Conservation (phyloP, 30 jellyfish, hydroid and myxozoan species). For the Cassiopea xamachana region DNA sequence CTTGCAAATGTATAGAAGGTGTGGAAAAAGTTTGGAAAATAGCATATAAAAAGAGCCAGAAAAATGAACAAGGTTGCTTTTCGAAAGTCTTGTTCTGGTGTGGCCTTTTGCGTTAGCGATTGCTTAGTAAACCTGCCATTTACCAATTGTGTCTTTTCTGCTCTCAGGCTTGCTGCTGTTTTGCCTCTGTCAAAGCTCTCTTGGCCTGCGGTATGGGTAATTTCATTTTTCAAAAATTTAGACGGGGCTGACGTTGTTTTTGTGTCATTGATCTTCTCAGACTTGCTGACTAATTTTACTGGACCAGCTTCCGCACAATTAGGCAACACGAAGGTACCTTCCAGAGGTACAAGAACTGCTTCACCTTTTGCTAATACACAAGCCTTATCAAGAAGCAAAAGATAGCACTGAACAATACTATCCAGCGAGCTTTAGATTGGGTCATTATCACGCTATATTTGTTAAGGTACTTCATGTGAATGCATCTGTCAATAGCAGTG, state of each 20-base stretch:
- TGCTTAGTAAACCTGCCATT: not conserved
- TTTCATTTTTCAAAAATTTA: too few relatives aligned
- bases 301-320: too few relatives aligned
- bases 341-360: too few relatives aligned
- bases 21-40: not conserved
- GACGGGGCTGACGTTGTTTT: not conserved
- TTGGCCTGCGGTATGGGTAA: not conserved
- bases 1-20: not conserved
- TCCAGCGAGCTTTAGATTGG: not conserved
- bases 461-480: not conserved
- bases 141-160: not conserved
- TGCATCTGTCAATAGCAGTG: not conserved
- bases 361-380: too few relatives aligned
- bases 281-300: too few relatives aligned
- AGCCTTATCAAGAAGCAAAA: not conserved
- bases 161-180: not conserved
- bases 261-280: too few relatives aligned
- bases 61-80: slow-evolving; percentile 1
- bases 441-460: slow-evolving; percentile 1
- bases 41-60: not conserved
- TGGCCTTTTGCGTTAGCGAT: not conserved
- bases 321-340: too few relatives aligned
- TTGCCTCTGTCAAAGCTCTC: too few relatives aligned
- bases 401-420: not conserved
- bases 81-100: slow-evolving; percentile 3